phyloP scores from a whole-genome alignment of 2,888 invertebrate genomes.

The Meiosimyza platycephala region DNA sequence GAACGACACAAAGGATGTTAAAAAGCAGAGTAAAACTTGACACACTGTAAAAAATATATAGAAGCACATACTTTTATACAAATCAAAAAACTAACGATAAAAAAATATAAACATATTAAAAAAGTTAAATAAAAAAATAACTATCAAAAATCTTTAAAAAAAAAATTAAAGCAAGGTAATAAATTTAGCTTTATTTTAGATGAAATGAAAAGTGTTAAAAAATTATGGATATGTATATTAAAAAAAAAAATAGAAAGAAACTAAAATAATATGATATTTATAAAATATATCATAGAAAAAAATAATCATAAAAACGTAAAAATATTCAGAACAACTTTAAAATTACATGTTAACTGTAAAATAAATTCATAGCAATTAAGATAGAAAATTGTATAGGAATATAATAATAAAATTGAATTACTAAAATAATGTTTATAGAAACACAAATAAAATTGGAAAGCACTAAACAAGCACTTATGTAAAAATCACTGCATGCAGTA shows the following conservation, averaged over 20 bases:
- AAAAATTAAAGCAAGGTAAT: slow-evolving; percentile 24
- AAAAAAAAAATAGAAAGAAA: too few relatives aligned
- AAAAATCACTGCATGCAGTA: too few relatives aligned
- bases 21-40: too few relatives aligned
- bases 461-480: too few relatives aligned
- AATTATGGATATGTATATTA: not conserved
- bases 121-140: slow-evolving; percentile 22
- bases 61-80: not conserved
- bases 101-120: slow-evolving; percentile 18
- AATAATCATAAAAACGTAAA: too few relatives aligned
- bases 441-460: too few relatives aligned
- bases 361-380: slow-evolving; percentile 9
- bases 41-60: too few relatives aligned
- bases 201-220: slow-evolving; percentile 11
- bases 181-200: slow-evolving; percentile 34
- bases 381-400: not conserved
- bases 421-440: too few relatives aligned
- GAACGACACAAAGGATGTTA: not conserved
- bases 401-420: not conserved
- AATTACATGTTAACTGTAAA: too few relatives aligned
- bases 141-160: slow-evolving; percentile 35
- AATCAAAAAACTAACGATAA: slow-evolving; percentile 13
- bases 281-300: slow-evolving; percentile 8
- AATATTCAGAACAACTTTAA: too few relatives aligned
- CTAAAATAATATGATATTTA: not conserved